A percentile compares a stretch with the other conserved stretches of the same genome.
phyloP scores from a whole-genome alignment of 2,113 vertebrate species.

The Clarias magur region DNA sequence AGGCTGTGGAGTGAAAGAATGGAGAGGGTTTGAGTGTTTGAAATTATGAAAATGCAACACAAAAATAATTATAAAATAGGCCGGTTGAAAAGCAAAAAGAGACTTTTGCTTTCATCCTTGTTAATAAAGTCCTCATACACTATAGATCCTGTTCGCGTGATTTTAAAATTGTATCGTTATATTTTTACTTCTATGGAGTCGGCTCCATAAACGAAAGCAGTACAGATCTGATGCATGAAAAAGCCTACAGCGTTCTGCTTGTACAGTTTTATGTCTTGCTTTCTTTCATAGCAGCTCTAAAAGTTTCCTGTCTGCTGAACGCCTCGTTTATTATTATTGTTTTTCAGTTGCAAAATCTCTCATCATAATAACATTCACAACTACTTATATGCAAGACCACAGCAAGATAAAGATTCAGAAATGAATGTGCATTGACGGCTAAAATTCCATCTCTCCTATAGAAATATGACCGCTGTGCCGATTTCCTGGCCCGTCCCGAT shows the following conservation, averaged over 20 bases:
- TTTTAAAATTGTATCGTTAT: background rate
- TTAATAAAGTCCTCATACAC: background rate
- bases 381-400: background rate
- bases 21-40: background rate
- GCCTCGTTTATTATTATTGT: background rate
- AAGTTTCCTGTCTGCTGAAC: background rate
- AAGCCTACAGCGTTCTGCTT: background rate
- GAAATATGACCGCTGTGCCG: constrained; percentile 84
- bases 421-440: background rate
- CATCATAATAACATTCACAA: background rate
- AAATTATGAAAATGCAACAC: background rate
- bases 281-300: background rate
- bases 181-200: background rate
- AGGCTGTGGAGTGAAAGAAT: background rate
- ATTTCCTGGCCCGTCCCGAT: constrained; percentile 89
- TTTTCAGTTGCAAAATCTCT: background rate
- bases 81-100: background rate
- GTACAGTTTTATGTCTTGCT: background rate
- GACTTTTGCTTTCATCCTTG: background rate
- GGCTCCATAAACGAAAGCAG: background rate
- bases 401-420: background rate
- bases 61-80: too few relatives aligned
- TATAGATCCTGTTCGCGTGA: background rate
- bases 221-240: background rate
- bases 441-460: constrained; percentile 55